Base-by-base conservation (phyloP, 2,113 vertebrate genomes). In the Nanorana parkeri region DNA sequence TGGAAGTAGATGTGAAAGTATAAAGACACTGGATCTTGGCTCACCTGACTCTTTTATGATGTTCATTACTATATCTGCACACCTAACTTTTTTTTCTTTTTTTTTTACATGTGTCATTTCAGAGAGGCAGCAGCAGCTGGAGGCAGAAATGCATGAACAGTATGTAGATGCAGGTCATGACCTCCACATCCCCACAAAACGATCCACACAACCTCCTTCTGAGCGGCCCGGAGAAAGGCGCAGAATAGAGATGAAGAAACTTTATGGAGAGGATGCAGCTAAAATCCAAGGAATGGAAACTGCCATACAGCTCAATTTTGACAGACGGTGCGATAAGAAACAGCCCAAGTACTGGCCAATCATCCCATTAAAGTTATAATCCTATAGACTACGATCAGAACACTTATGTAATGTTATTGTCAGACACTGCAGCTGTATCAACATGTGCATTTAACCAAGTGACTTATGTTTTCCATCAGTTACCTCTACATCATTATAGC, bases 261-360 rank as follows among this genome's bases (percentile, higher is more conserved):
- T 99, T 0, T 99, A 97, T 0, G 96, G 96, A 20, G 83, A 90
- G n/a, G 91, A 93, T 2, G 90, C 96, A 0, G 83, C 91, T 72
- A 96, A 96, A 91, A 96, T 98, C 86, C 90, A 94, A 88, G 98
- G 95, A 58, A 98, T 98, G 96, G 98, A 99, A 90, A 86, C 97
- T 0, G 95, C 96, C 0, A 92, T 99, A 92, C 98, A 98, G 87
- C 96, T 99, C 69, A 90, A 84, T 17, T 99, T 99, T 29, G 94
- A 99, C 85, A 93, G 94, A 28, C 95, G 95, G 86, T 97, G 96
- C 84, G 97, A 99, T 92, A 89, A 87, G 85, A 97, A 97, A 80
- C 95, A 94, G 85, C 96, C 96, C 19, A 99, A 96, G 83, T 99
- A 96, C 88, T 98, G 98, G 98, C 97, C 97, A 0, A 96, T 99